Evolutionary conservation across 2,113 vertebrate species (phyloP), one percentile per base, ranked within the genome.

Genomic region (Halcyon senegalensis): DNA sequence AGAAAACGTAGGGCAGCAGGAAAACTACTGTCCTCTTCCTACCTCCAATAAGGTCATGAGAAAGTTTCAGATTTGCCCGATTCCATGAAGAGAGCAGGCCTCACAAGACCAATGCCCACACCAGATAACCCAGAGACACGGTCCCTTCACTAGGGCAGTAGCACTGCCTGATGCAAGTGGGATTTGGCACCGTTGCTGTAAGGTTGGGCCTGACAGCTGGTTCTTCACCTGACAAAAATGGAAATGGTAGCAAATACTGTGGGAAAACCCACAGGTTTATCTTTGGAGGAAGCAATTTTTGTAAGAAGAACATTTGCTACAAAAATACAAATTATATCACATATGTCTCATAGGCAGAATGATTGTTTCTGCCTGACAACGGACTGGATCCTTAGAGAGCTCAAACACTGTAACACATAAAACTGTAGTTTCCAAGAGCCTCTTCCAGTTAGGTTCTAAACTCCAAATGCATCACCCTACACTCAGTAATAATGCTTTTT

Each of bases 101-200:
- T 62, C 66, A 3, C 19, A 19, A 41, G n/a, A 13, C n/a, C 46
- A 2, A 11, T 5, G 19, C 17, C 56, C 33, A 25, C 0, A 2
- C 2, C 41, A 83, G 24, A 27, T 2, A 2, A 90, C 9, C 18
- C 51, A 67, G 67, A 41, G 39, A 62, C 20, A 9, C 50, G 48
- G 24, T 63, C 33, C 46, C 48, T 56, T 50, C 4, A 2, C 21
- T n/a, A 48, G 41, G 51, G 50, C 82, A 60, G 37, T 1, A 33
- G 12, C 27, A n/a, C 30, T 39, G 27, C 24, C 20, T 1, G 2
- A 48, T 5, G 23, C 1, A 1, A 53, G 44, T 0, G 50, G 23
- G 6, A 48, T 23, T 74, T 28, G 16, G 33, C 44, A 30, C 9
- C 0, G 0, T 1, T 24, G 33, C 20, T 19, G 37, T 14, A 66